Conservation (phyloP, 2,113 vertebrate genomes). For the Neotoma lepida region DNA sequence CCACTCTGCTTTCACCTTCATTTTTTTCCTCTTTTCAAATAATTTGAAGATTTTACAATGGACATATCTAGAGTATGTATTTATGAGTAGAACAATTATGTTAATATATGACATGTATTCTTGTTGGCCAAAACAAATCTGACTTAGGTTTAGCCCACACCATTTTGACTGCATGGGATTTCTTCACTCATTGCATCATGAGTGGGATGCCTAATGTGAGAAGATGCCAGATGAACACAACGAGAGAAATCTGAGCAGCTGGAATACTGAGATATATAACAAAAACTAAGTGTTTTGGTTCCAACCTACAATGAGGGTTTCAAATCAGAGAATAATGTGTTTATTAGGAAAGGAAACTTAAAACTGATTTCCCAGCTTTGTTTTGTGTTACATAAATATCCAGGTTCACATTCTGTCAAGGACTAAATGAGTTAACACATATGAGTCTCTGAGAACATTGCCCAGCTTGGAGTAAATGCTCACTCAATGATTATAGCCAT, state of each 20-base stretch:
- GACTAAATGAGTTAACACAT: background rate
- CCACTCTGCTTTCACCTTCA: background rate
- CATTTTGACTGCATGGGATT: background rate
- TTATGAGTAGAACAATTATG: background rate
- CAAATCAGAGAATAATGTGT: background rate
- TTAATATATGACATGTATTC: background rate
- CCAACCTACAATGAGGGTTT: background rate
- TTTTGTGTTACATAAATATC: background rate
- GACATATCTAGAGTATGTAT: background rate
- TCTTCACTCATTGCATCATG: background rate
- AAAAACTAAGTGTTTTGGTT: background rate
- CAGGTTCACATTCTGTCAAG: background rate
- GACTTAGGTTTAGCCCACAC: background rate
- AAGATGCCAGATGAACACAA: background rate
- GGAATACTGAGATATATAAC: background rate
- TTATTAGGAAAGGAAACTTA: slow-evolving; percentile 5
- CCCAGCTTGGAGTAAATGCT: background rate
- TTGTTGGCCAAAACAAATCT: background rate
- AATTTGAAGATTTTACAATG: background rate
- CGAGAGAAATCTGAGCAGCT: background rate
- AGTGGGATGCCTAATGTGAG: background rate
- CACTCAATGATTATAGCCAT: background rate
- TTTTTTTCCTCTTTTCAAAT: background rate
- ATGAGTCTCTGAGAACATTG: background rate
- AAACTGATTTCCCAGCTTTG: background rate